Percentiles rank a stretch among this genome's conserved stretches.
Conservation (phyloP, 2,888 invertebrate genomes). For the Apamea epomidion region DNA sequence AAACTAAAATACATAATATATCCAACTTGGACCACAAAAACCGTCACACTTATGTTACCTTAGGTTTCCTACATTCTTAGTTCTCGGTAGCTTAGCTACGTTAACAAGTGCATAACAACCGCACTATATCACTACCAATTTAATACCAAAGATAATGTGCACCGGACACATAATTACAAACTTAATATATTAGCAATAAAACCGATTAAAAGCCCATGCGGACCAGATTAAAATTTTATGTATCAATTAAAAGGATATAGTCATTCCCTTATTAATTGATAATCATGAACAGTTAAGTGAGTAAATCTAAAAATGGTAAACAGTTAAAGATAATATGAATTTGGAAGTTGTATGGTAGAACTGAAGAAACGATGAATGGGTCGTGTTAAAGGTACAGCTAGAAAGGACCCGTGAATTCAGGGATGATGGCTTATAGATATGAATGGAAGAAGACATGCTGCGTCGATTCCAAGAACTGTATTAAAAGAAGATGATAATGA, state of each 20-base stretch:
- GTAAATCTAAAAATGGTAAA: not conserved
- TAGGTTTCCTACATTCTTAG: conserved; percentile 14
- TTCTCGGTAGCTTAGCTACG: not conserved
- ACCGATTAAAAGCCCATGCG: conserved; percentile 43
- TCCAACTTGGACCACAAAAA: not conserved
- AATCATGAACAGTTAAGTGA: conserved; percentile 10
- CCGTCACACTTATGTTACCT: conserved; percentile 9
- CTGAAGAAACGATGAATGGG: not conserved
- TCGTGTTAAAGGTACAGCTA: not conserved
- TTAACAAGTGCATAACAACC: conserved; percentile 31
- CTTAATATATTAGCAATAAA: conserved; percentile 55
- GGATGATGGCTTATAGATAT: not conserved
- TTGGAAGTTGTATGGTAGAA: not conserved
- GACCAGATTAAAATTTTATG: conserved; percentile 56
- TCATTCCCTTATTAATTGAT: conserved; percentile 29
- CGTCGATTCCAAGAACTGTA: not conserved
- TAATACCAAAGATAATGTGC: conserved; percentile 54
- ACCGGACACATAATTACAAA: conserved; percentile 43
- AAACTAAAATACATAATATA: not conserved
- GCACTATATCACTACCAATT: conserved; percentile 52
- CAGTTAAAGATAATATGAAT: not conserved
- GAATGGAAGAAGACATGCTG: not conserved
- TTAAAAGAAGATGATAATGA: not conserved
- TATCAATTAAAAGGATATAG: conserved; percentile 52
- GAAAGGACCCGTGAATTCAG: too few species aligned